These are phyloP conservation scores for Todiramphus saurophagus DNA, from an alignment of 2,113 vertebrate genomes.

Conservation along the genomic window DNA sequence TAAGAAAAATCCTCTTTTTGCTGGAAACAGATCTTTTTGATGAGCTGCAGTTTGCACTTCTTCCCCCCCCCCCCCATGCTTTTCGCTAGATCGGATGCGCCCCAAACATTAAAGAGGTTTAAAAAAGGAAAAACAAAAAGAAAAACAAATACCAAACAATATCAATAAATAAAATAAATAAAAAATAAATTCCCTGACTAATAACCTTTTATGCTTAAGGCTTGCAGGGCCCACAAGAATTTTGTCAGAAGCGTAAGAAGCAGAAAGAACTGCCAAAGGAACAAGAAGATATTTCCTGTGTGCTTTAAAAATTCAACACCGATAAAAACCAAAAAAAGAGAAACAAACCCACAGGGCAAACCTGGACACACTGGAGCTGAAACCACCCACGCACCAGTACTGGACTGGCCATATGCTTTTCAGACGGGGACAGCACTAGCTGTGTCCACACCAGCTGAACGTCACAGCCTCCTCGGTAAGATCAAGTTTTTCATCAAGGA, in stretches of 20 bases:
- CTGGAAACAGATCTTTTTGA: neutral
- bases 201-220: neutral
- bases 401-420: neutral
- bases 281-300: neutral
- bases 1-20: neutral
- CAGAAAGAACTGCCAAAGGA: neutral
- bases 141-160: neutral
- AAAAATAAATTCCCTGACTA: neutral
- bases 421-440: neutral
- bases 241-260: neutral
- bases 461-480: neutral
- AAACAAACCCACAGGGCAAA: neutral
- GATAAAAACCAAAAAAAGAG: neutral
- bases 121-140: neutral
- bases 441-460: neutral
- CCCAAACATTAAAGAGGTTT: neutral
- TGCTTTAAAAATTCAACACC: neutral
- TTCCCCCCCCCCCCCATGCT: fast-evolving
- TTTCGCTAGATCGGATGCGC: neutral
- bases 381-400: neutral
- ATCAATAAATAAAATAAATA: too few relatives aligned
- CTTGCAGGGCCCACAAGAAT: neutral
- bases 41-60: neutral
- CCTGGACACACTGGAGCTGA: neutral
- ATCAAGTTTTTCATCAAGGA: neutral